phyloP scores from a whole-genome alignment of 2,797 vertebrate genomes.

The Rallus crepitans region DNA sequence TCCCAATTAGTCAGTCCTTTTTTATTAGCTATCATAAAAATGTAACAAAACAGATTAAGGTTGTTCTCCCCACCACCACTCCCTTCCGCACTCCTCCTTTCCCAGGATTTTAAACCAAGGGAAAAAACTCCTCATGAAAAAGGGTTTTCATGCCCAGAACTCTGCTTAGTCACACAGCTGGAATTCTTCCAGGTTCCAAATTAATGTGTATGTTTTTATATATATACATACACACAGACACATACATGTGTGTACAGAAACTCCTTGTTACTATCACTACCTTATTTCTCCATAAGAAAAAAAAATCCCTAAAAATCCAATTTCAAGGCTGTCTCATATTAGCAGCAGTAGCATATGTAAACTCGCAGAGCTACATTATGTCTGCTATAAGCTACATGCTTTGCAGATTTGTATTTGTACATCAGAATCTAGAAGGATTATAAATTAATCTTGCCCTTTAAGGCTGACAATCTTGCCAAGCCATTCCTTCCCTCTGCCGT shows the following conservation, averaged over 20 bases:
- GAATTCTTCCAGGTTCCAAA: neutral
- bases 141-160: neutral
- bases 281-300: neutral
- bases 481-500: slow-evolving; percentile 4
- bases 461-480: slow-evolving; percentile 43
- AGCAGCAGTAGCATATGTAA: slow-evolving; percentile 17
- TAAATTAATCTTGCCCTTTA: slow-evolving; percentile 66
- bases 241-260: neutral
- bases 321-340: slow-evolving; percentile 20
- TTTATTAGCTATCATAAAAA: neutral
- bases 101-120: neutral
- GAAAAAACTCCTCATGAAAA: neutral
- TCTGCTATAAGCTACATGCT: slow-evolving; percentile 5
- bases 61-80: rapidly evolving
- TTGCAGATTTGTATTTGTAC: slow-evolving; percentile 15
- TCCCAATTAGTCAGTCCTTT: neutral
- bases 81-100: neutral
- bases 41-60: neutral
- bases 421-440: slow-evolving; percentile 45
- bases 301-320: neutral
- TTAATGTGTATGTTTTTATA: neutral
- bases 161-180: neutral
- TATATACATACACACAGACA: no score
- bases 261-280: neutral
- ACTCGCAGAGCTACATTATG: neutral